Evolutionary conservation across 2,888 invertebrate genomes (phyloP), one percentile per base, ranked within the genome.

Genomic region (Drosophila antonietae): DNA sequence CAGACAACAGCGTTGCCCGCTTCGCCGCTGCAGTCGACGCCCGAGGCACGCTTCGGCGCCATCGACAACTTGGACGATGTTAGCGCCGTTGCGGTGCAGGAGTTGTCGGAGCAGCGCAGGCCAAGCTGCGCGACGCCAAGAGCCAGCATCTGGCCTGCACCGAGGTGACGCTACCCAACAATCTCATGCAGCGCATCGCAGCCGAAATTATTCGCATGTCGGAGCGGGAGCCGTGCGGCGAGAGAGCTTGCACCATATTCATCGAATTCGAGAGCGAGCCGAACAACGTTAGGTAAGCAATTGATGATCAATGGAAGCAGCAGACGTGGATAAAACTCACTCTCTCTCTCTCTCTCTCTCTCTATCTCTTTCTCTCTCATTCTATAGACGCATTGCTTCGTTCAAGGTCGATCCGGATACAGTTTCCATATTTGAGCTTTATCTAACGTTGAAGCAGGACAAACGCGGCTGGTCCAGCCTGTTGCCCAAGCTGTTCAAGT

Each of bases 401-500:
- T 95, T 98, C 93, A 96, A 97, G 93, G 96, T 97, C 90, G 97
- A 98, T 93, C 96, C 96, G 60, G 95, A 95, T 91, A 97, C 97
- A 37, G 96, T 97, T 58, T 96, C 97, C 73, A 98, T 98, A 74
- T 98, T 98, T 93, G 98, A 98, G 93, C 94, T 98, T 88, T 96
- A 96, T 93, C 94, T 98, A 80, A 97, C 97, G 59, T 94, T 98
- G 83, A 96, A 96, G 92, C 97, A 97, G 92, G 97, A 97, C 91
- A 95, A 95, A 72, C 95, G 96, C 88, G 96, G 96, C 91, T 98
- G 98, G 98, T 96, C 96, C 84, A 96, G 96, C 88, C 94, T 96
- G 91, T 94, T 98, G 93, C 97, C 97, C 93, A 97, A 97, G 93
- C 96, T 98, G 93, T 94, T 98, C 93, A 97, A 97, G 97, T 97